phyloP scores from a whole-genome alignment of 2,797 vertebrate genomes.

The Gymnoscopelus microlampas region DNA sequence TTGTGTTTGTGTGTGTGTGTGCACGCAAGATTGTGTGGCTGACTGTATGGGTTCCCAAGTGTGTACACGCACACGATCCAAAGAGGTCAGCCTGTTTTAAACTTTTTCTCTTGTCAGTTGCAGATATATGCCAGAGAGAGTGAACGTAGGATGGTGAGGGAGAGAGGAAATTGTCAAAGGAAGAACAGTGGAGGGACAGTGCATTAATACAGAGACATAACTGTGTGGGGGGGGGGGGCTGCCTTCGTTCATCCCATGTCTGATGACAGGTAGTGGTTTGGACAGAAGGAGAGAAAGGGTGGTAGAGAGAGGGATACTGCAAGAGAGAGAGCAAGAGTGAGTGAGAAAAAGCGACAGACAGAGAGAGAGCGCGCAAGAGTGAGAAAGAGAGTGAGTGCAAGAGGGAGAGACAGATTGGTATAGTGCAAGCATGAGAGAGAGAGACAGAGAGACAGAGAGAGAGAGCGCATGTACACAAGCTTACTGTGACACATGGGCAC shows the following conservation, averaged over 20 bases:
- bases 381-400: constrained; percentile 8
- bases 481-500: too few species aligned
- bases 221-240: constrained; percentile 17
- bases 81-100: neutral
- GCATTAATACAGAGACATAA: constrained; percentile 14
- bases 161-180: constrained; percentile 17
- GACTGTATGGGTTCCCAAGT: too few species aligned
- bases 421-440: too few species aligned
- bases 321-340: neutral
- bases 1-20: neutral
- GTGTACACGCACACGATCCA: neutral
- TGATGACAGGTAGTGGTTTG: constrained; percentile 23
- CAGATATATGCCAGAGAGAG: constrained; percentile 7
- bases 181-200: constrained; percentile 5
- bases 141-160: constrained; percentile 5
- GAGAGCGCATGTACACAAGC: too few species aligned
- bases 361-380: neutral
- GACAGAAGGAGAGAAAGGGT: neutral
- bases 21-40: too few species aligned
- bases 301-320: neutral
- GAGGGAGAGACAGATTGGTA: neutral
- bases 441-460: too few species aligned
- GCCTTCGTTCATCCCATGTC: constrained; percentile 35
- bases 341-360: neutral
- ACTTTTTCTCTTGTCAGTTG: neutral